phyloP scores from a whole-genome alignment of 1,140 invertebrate genomes.

The Calliopsis andreniformis region DNA sequence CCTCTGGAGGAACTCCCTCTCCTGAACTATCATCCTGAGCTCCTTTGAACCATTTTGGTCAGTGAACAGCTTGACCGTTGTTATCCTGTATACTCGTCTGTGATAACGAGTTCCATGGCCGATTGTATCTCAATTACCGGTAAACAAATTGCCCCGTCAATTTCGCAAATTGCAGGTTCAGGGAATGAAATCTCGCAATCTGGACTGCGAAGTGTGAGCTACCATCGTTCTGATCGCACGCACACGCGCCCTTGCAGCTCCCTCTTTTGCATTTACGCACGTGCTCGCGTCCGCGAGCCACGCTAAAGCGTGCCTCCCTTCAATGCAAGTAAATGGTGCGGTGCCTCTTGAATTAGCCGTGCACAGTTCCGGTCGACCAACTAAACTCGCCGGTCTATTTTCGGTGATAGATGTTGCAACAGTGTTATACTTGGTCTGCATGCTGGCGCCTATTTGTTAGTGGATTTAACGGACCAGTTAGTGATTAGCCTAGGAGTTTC shows the following conservation, averaged over 20 bases:
- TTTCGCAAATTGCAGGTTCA: constrained; percentile 74
- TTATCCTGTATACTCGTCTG: constrained; percentile 65
- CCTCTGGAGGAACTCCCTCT: too few relatives aligned
- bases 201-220: constrained; percentile 58
- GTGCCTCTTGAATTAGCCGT: constrained; percentile 45
- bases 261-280: constrained; percentile 38
- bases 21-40: too few relatives aligned
- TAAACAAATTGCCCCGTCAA: constrained; percentile 76
- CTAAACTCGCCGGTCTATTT: too few relatives aligned
- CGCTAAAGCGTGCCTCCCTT: background rate
- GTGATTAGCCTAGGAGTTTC: too few relatives aligned
- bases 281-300: constrained; percentile 34
- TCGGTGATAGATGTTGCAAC: too few relatives aligned
- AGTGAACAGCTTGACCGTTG: too few relatives aligned
- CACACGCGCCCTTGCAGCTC: constrained; percentile 37
- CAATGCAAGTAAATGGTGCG: constrained; percentile 29
- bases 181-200: constrained; percentile 75
- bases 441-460: too few relatives aligned
- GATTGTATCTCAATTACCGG: constrained; percentile 74
- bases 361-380: background rate
- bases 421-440: too few relatives aligned
- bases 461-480: too few relatives aligned
- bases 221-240: constrained; percentile 60
- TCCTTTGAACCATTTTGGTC: too few relatives aligned
- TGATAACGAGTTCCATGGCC: constrained; percentile 62